Evolutionary conservation across 2,888 invertebrate species (phyloP), one percentile per base, ranked within the genome.

Genomic region (Lottia scabra): DNA sequence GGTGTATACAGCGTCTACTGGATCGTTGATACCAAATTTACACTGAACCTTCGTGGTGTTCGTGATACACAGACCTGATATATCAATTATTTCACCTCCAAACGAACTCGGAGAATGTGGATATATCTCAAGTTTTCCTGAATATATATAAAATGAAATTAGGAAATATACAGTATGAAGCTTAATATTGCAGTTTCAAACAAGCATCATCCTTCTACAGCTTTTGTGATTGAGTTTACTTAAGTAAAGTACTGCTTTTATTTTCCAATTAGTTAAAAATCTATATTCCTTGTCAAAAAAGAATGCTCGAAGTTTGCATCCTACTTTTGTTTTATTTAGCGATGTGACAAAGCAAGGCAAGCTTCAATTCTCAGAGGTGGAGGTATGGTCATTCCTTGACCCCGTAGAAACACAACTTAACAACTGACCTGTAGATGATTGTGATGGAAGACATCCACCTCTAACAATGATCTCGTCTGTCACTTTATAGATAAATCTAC

Each of bases 41-140:
- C 90, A 90, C 67, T 84, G 93, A 66, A 98, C 93, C 79, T 94
- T 92, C 82, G 95, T 94, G 1, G 91, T 91, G 0, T 92, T 92
- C 79, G 93, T 92, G 87, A 98, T 96, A 88, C 99, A 99, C 2
- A 98, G 97, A 0, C 98, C 99, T 0, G 98, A 97, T 73, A 99
- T 95, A 87, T 98, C 98, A 56, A 99, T 96, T 70, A 98, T 93
- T 0, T 96, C 96, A 1, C 99, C 99, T 3, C 99, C 99, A 79
- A 98, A 91, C 98, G 99, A 98, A 88, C 96, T 97, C 5, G 97
- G 98, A 86, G 78, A 76, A n/a, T 71, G 73, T 0, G 87, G 87
- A 64, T 68, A 79, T 12, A 85, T 78, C 44, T 80, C 79, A 6
- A 87, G 69, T 0, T 69, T 48, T 3, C 63, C 82, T 80, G 76